Conservation (phyloP, 2,888 invertebrate genomes). For the Hypolimnas misippus region DNA sequence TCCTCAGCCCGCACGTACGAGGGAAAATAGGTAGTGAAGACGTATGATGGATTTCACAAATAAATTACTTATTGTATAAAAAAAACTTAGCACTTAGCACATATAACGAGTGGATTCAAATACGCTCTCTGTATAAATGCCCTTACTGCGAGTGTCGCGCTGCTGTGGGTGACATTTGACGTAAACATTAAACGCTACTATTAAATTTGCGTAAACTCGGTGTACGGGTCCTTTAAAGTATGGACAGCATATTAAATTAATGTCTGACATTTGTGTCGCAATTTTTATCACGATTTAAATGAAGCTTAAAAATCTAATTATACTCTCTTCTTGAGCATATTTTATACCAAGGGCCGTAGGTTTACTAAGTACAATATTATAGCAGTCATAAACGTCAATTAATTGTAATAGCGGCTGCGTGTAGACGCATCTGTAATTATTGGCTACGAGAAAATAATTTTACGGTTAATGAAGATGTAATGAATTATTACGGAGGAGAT, state of each 20-base stretch:
- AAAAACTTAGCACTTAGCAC: too few relatives aligned
- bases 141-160: too few relatives aligned
- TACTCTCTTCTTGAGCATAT: background rate
- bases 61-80: too few relatives aligned
- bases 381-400: conserved; percentile 27
- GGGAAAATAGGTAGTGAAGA: too few relatives aligned
- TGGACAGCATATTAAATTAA: background rate
- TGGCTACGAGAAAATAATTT: conserved; percentile 48
- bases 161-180: too few relatives aligned
- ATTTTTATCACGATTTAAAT: background rate
- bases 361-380: conserved; percentile 3
- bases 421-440: conserved; percentile 42
- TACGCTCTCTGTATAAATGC: too few relatives aligned
- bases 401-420: conserved; percentile 35
- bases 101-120: too few relatives aligned
- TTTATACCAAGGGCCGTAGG: background rate
- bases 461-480: conserved; percentile 51
- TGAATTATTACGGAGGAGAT: conserved; percentile 7
- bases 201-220: too few relatives aligned
- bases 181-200: too few relatives aligned
- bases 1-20: too few relatives aligned
- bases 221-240: too few relatives aligned
- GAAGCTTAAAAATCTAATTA: background rate
- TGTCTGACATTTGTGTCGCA: background rate
- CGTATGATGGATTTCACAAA: too few relatives aligned